These are phyloP conservation scores for Podarcis siculus DNA, from an alignment of 2,797 vertebrate genomes.

Conservation along the genomic window DNA sequence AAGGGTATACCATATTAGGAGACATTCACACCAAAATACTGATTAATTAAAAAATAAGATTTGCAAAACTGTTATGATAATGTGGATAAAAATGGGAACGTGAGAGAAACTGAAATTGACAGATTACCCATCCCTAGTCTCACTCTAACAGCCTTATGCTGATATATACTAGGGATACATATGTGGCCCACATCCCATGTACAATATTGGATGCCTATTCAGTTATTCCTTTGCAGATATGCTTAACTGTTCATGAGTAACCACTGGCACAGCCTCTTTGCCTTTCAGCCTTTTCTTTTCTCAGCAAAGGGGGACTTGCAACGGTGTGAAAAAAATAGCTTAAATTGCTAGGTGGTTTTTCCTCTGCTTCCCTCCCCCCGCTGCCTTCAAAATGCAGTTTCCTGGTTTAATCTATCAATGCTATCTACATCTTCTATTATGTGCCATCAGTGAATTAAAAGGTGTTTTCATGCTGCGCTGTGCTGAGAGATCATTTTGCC, in stretches of 20 bases:
- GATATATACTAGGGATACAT: too few relatives aligned
- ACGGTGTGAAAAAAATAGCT: constrained; percentile 59
- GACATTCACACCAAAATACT: too few relatives aligned
- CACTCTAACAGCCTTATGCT: too few relatives aligned
- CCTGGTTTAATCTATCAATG: constrained; percentile 62
- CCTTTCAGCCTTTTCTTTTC: constrained; percentile 53
- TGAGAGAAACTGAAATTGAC: too few relatives aligned
- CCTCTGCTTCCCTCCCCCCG: background rate
- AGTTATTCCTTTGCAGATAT: constrained; percentile 34
- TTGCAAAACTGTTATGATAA: too few relatives aligned
- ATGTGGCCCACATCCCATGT: background rate
- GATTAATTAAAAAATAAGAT: too few relatives aligned
- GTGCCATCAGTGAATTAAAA: constrained; percentile 57
- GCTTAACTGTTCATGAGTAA: constrained; percentile 46
- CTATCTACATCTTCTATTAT: constrained; percentile 59
- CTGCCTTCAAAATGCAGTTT: constrained; percentile 35
- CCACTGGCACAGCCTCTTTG: constrained; percentile 44
- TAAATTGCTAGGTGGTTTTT: constrained; percentile 51
- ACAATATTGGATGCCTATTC: constrained; percentile 41
- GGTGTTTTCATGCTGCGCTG: constrained; percentile 47
- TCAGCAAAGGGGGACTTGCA: constrained; percentile 59
- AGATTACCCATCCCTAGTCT: too few relatives aligned
- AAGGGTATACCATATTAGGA: too few relatives aligned
- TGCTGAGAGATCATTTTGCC: background rate
- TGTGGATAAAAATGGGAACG: too few relatives aligned